Percentiles rank a stretch among this genome's conserved stretches.
Evolutionary conservation across 2,797 vertebrate genomes (phyloP).

Genomic region (Calcarius lapponicus): DNA sequence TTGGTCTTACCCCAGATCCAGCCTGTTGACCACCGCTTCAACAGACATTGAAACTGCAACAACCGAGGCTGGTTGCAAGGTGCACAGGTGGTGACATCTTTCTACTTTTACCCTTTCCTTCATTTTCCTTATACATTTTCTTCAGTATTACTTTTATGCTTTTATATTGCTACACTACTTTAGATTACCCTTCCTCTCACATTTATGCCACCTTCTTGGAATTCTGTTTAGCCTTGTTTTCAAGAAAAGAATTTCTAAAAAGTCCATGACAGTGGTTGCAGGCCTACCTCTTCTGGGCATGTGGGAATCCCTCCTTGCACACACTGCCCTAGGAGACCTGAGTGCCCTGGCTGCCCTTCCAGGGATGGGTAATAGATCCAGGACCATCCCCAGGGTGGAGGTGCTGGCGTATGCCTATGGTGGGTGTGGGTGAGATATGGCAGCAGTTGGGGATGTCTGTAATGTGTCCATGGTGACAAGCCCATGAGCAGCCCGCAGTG

Average conservation of each 20-base stretch:
- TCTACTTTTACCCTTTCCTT: background rate
- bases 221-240: background rate
- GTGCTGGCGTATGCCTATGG: rapidly evolving
- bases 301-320: background rate
- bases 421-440: background rate
- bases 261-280: no score
- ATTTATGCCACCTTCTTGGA: background rate
- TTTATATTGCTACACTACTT: background rate
- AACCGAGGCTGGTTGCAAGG: background rate
- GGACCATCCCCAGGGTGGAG: background rate
- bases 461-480: background rate
- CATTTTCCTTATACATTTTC: background rate
- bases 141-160: background rate
- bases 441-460: rapidly evolving
- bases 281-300: rapidly evolving
- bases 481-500: background rate
- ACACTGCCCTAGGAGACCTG: background rate
- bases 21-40: background rate
- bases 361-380: rapidly evolving
- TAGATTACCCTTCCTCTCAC: background rate
- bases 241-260: background rate
- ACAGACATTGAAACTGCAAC: background rate
- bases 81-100: background rate
- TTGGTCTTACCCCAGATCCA: background rate
- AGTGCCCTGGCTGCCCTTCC: background rate